Base-by-base conservation (phyloP, 2,888 invertebrate species). In the Archips xylosteana region DNA sequence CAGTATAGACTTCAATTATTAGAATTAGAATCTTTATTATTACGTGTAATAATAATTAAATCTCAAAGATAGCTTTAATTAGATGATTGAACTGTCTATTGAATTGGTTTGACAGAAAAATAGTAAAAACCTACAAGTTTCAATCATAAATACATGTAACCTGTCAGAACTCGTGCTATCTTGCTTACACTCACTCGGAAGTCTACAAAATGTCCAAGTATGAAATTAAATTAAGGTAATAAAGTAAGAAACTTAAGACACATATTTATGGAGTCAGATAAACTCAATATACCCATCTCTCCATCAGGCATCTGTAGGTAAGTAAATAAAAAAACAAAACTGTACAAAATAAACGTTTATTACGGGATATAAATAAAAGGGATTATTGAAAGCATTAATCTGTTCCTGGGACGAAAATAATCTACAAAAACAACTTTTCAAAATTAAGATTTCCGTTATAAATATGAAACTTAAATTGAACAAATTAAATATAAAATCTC, bases 341-440 rank as follows among this genome's bases (percentile, higher is more conserved):
- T 87, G 79, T 87, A 87, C 78, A 90, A 92, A 91, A 90, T 89
- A 89, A 89, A 89, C 80, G 82, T 92, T 93, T 93, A 92, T 92
- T 93, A 85, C 83, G 76, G 82, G 82, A 75, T 76, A 86, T 89
- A 90, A 90, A 90, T 90, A 87, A 90, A 88, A 79, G 75, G 84
- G 83, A 83, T 86, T 86, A 87, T 82, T 85, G 77, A 83, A 89
- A 88, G 87, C 86, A 80, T 85, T 82, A 85, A 80, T 77, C 76
- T 77, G 77, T 79, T 78, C 49, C 65, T 71, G 65, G 75, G 70
- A 75, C 75, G 70, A 34, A 76, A 75, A 78, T 32, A 57, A 57
- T 57, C 32, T 23, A 57, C 69, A 71, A 73, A 67, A 61, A 49
- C 64, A 63, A 49, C 36, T 45, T 57, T 75, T 67, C 75, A 75